phyloP scores from a whole-genome alignment of 1,140 invertebrate genomes.

The Oscheius sp. region DNA sequence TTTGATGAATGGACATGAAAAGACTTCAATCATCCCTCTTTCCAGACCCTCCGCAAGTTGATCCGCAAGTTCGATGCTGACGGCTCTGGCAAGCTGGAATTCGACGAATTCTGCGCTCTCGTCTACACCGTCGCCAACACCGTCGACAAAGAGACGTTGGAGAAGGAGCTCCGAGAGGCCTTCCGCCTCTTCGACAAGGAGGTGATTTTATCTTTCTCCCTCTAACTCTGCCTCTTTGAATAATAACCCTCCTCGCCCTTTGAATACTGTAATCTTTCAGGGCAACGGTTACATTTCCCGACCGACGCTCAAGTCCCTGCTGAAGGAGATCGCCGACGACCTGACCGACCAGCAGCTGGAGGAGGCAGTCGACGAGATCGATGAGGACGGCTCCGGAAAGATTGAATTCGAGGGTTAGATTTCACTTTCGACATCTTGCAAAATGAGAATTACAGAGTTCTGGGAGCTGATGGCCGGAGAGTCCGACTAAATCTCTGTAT shows the following conservation, averaged over 20 bases:
- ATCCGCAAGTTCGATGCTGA: slow-evolving; percentile 60
- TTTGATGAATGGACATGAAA: background rate
- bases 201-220: slow-evolving; percentile 22
- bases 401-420: slow-evolving; percentile 55
- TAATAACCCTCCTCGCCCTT: background rate
- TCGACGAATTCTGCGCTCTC: slow-evolving; percentile 60
- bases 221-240: too few species aligned
- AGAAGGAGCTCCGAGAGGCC: slow-evolving; percentile 59
- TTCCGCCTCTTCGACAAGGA: slow-evolving; percentile 62
- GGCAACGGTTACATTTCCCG: slow-evolving; percentile 61
- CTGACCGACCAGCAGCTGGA: slow-evolving; percentile 58
- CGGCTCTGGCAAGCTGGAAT: slow-evolving; percentile 61
- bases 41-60: slow-evolving; percentile 47
- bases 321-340: slow-evolving; percentile 58
- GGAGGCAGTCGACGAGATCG: slow-evolving; percentile 59
- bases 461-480: slow-evolving; percentile 61
- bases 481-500: slow-evolving; percentile 46
- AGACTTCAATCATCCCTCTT: background rate
- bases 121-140: slow-evolving; percentile 62
- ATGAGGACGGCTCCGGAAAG: slow-evolving; percentile 60
- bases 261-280: slow-evolving; percentile 17
- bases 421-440: slow-evolving; percentile 28
- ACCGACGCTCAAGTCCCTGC: slow-evolving; percentile 57
- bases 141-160: slow-evolving; percentile 60
- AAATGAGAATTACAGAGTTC: slow-evolving; percentile 42